Evolutionary conservation across 1,140 invertebrate species (phyloP).

Genomic region (Aphidius ervi): DNA sequence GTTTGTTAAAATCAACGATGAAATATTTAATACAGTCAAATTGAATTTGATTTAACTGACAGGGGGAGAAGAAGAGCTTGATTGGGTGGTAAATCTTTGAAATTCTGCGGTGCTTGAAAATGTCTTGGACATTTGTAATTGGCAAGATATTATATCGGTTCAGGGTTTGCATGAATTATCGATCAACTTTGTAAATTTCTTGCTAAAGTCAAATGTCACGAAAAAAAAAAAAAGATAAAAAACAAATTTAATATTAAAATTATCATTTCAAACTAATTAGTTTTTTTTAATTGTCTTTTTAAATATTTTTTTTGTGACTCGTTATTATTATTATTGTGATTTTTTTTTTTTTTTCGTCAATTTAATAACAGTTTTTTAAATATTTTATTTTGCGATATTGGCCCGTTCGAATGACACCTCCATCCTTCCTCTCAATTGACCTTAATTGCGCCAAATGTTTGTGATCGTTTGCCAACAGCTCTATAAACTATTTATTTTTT

Average conservation of each 20-base stretch:
- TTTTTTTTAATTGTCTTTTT: neutral
- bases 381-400: neutral
- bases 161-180: neutral
- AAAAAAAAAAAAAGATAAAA: neutral
- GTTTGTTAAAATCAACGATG: too few species aligned
- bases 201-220: neutral
- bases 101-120: slow-evolving; percentile 2
- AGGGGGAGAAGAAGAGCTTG: neutral
- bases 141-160: neutral
- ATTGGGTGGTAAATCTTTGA: neutral
- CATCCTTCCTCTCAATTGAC: slow-evolving; percentile 18
- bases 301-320: neutral
- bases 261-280: too few species aligned
- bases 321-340: neutral
- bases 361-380: too few species aligned
- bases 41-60: neutral
- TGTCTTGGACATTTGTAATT: neutral
- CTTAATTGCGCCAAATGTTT: slow-evolving; percentile 15
- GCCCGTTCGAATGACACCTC: slow-evolving; percentile 7
- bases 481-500: too few species aligned
- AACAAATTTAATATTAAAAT: neutral
- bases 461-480: neutral
- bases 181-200: neutral
- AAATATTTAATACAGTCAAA: too few species aligned
- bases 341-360: neutral